These are phyloP conservation scores for Papilio glaucus DNA, from an alignment of 1,140 invertebrate species.

Conservation along the genomic window DNA sequence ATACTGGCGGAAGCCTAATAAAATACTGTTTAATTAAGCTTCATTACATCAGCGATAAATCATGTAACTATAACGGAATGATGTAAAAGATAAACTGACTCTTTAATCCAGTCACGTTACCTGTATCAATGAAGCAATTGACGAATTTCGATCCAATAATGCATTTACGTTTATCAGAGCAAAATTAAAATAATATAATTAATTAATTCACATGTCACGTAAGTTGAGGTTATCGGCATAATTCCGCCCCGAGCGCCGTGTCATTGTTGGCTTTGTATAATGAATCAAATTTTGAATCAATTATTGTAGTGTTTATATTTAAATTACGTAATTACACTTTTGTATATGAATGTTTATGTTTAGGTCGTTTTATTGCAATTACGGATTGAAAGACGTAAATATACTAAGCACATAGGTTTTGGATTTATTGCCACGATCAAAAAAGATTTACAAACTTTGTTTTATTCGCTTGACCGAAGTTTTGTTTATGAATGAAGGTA, in stretches of 20 bases:
- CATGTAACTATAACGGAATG: slow-evolving; percentile 2
- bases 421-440: too few relatives aligned
- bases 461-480: too few relatives aligned
- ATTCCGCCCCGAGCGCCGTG: slow-evolving; percentile 52
- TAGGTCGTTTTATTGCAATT: background rate
- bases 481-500: too few relatives aligned
- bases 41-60: background rate
- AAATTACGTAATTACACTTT: slow-evolving; percentile 21
- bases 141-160: slow-evolving; percentile 56
- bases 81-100: slow-evolving; percentile 43
- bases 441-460: too few relatives aligned
- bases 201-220: slow-evolving; percentile 62
- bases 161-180: slow-evolving; percentile 52
- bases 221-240: slow-evolving; percentile 62
- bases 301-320: slow-evolving; percentile 38
- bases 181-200: slow-evolving; percentile 69
- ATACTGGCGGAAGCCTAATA: too few relatives aligned
- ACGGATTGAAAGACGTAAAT: background rate
- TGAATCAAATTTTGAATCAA: slow-evolving; percentile 54
- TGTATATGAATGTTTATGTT: background rate
- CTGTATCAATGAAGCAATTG: slow-evolving; percentile 40
- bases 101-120: slow-evolving; percentile 24
- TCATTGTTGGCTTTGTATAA: slow-evolving; percentile 53
- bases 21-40: slow-evolving; percentile 6
- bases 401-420: too few relatives aligned